Evolutionary conservation across 2,888 invertebrate genomes (phyloP).

Genomic region (Drosophila setosimentum): DNA sequence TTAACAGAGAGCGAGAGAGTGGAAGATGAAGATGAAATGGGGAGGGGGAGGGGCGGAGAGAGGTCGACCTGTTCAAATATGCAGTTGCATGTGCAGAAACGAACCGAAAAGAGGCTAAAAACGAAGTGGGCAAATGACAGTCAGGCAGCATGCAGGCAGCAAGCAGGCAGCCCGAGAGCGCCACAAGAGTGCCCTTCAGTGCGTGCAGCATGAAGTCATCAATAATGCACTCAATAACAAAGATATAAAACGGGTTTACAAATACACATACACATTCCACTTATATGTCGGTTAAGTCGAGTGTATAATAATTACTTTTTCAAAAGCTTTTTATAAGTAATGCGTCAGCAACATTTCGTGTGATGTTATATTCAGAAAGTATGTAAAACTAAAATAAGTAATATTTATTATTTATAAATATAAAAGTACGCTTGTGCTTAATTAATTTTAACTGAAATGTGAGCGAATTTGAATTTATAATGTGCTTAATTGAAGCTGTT

Average conservation of each 20-base stretch:
- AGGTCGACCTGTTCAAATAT: slow-evolving; percentile 68
- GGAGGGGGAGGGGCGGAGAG: not conserved
- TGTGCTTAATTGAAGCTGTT: not conserved
- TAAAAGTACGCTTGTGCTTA: slow-evolving; percentile 22
- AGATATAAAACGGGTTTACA: slow-evolving; percentile 48
- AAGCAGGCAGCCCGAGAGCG: slow-evolving; percentile 20
- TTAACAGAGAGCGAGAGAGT: slow-evolving; percentile 17
- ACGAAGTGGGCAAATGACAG: slow-evolving; percentile 63
- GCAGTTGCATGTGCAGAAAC: slow-evolving; percentile 72
- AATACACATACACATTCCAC: slow-evolving; percentile 3
- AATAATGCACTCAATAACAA: slow-evolving; percentile 72
- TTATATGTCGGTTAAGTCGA: slow-evolving; percentile 1
- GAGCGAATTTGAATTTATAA: slow-evolving; percentile 29
- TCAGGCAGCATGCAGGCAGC: not conserved
- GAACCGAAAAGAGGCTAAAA: slow-evolving; percentile 51
- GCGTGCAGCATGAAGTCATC: slow-evolving; percentile 55
- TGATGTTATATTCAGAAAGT: slow-evolving; percentile 53
- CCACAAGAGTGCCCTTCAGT: slow-evolving; percentile 63
- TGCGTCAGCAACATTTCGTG: slow-evolving; percentile 28
- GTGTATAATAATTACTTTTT: slow-evolving; percentile 47
- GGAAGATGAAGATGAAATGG: not conserved
- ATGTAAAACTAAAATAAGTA: slow-evolving; percentile 7
- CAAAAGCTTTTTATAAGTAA: slow-evolving; percentile 44
- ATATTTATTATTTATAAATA: slow-evolving; percentile 29
- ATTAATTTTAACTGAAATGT: slow-evolving; percentile 43